phyloP scores from a whole-genome alignment of 2,113 vertebrate species.

The Cyprinodon tularosa region DNA sequence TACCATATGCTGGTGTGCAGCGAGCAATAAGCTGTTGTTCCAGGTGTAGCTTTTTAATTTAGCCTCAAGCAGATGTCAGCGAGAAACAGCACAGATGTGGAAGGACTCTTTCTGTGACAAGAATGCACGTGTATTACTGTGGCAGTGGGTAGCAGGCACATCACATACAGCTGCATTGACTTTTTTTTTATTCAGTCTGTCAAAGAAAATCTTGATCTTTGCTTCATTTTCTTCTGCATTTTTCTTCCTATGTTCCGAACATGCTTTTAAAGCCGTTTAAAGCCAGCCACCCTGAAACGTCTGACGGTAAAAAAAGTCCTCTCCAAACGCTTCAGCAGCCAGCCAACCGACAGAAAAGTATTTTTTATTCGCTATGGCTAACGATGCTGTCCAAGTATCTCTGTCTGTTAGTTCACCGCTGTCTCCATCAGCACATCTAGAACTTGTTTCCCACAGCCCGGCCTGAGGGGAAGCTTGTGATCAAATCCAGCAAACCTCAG shows the following conservation, averaged over 20 bases:
- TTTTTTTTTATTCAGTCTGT: conserved; percentile 6
- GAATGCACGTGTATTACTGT: not conserved
- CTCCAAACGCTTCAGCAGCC: not conserved
- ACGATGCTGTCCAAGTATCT: conserved; percentile 17
- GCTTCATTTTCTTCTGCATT: not conserved
- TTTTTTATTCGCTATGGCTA: not conserved
- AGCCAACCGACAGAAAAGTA: conserved; percentile 11
- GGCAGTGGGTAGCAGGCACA: not conserved
- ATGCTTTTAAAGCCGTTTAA: not conserved
- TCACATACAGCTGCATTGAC: not conserved
- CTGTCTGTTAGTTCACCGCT: conserved; percentile 17
- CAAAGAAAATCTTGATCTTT: not conserved
- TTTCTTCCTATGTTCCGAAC: not conserved
- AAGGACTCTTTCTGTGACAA: not conserved
- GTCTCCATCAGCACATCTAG: conserved; percentile 28
- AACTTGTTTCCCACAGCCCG: conserved; percentile 42
- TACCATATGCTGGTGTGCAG: not conserved
- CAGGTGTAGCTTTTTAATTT: conserved; percentile 5
- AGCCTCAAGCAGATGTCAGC: conserved; percentile 10
- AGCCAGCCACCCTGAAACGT: not conserved
- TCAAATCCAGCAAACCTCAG: conserved; percentile 46
- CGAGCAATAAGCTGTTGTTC: not conserved
- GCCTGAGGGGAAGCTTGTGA: conserved; percentile 51
- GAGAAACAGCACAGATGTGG: not conserved
- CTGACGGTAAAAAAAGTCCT: conserved; percentile 6